phyloP scores from a whole-genome alignment of 2,797 vertebrate genomes.

The Pangasius larnaudii region DNA sequence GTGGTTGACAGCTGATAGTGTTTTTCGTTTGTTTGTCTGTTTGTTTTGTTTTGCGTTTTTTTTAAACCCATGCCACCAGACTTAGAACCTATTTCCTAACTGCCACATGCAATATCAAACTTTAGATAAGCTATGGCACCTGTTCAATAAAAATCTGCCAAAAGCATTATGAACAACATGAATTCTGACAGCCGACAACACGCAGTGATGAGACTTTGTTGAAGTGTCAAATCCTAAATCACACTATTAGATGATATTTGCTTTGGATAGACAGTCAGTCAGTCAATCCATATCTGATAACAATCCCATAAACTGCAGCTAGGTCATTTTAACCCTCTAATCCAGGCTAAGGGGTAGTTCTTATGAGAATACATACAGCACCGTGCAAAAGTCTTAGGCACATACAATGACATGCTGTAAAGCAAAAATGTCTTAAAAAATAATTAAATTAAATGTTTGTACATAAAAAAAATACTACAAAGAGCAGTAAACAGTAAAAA shows the following conservation, averaged over 20 bases:
- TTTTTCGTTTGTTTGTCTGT: background rate
- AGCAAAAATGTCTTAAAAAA: background rate
- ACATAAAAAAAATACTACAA: background rate
- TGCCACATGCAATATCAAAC: no score
- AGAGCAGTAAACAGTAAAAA: no score
- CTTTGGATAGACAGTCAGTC: slow-evolving; percentile 6
- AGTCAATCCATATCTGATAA: slow-evolving; percentile 41
- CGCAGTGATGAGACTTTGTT: background rate
- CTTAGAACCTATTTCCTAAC: background rate
- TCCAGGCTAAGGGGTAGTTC: slow-evolving; percentile 3
- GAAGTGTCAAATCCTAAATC: slow-evolving; percentile 3
- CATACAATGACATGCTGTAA: background rate
- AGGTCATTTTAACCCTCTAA: slow-evolving; percentile 10
- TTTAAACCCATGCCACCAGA: background rate
- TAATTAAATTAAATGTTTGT: background rate
- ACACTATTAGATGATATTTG: background rate
- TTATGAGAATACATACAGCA: background rate
- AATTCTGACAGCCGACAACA: background rate
- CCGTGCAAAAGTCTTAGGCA: background rate
- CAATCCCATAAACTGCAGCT: slow-evolving; percentile 20
- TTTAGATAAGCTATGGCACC: background rate
- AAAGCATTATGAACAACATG: background rate
- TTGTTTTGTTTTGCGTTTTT: background rate
- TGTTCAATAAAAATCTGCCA: background rate
- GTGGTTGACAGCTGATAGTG: background rate